phyloP scores from a whole-genome alignment of 1,140 invertebrate species.

The Drosophila ficusphila region DNA sequence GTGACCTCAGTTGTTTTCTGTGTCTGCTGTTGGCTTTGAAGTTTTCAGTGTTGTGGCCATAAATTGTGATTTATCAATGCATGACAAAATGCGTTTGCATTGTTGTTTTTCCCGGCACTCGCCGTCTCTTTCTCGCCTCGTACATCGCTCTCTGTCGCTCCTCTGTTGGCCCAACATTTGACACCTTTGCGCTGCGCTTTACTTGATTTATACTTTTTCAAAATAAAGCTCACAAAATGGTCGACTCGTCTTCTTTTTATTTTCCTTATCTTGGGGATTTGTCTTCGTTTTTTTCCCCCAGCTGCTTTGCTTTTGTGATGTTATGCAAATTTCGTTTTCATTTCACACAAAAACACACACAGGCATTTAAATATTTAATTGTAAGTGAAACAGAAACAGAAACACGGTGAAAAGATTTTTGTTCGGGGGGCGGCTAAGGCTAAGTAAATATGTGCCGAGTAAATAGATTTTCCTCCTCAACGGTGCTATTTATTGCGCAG shows the following conservation, averaged over 20 bases:
- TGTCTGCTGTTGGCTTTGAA: background rate
- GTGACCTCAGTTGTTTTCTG: conserved; percentile 4
- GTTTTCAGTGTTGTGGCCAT: conserved; percentile 39
- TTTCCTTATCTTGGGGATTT: conserved; percentile 15
- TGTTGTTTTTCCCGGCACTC: conserved; percentile 2
- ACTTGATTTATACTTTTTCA: conserved; percentile 41
- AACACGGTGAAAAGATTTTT: conserved; percentile 13
- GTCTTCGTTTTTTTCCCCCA: background rate
- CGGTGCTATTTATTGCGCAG: conserved; percentile 76
- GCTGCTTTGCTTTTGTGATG: conserved; percentile 43
- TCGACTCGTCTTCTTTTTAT: conserved; percentile 30
- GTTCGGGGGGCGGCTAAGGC: background rate
- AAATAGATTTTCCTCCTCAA: conserved; percentile 41
- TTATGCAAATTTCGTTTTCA: conserved; percentile 70
- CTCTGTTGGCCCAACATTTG: conserved; percentile 21
- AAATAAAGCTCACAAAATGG: conserved; percentile 43
- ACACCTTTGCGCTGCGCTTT: conserved; percentile 40
- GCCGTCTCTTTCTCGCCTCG: conserved; percentile 2
- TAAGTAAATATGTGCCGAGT: conserved; percentile 53
- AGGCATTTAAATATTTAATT: conserved; percentile 77
- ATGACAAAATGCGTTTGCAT: conserved; percentile 69
- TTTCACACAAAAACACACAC: conserved; percentile 26
- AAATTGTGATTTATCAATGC: conserved; percentile 70
- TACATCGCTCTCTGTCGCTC: background rate
- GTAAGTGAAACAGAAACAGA: conserved; percentile 63